Evolutionary conservation across 1,140 invertebrate genomes (phyloP), one percentile per base, ranked within the genome.

Genomic region (Drosophila pectinifera): DNA sequence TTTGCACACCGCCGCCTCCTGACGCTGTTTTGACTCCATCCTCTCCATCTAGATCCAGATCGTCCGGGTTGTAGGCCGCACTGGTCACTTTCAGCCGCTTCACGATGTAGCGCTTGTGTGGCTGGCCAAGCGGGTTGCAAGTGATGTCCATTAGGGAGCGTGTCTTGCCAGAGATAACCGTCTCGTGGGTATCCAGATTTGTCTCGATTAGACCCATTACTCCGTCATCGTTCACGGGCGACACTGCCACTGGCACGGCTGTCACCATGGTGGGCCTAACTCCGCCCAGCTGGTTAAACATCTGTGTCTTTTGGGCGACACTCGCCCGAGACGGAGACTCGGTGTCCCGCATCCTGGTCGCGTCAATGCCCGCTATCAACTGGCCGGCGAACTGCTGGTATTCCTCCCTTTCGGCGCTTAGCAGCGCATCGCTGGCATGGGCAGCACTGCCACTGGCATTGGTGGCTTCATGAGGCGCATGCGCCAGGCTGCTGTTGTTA

Each of bases 111-210:
- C 78, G 73, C 22, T 80, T 85, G 48, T 84, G 68, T 41, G 46
- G 79, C 54, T 76, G 56, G 91, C 94, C 77, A 74, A 94, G 94
- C 5, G 82, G 74, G 59, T 88, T 86, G 56, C 67, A 48, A 80
- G 95, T 96, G 78, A 97, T 94, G 86, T 96, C 95, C 89, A 97
- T 94, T 62, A 97, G 94, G 81, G 96, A 96, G 69, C 96, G 95
- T 55, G 96, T 95, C 92, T 96, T 96, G 86, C 94, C 95, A 92
- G 93, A 92, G 62, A 88, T 91, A 49, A 92, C 86, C 57, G 94
- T 93, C 75, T 94, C 94, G 85, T 94, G 95, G 83, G 95, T 95
- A 93, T 97, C 96, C 86, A 97, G 94, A 93, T 97, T 96, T 73
- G 96, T 97, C 94, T 97, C 97, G 91, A 97, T 95, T 92, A 96